Conservation (phyloP, 2,888 invertebrate genomes). For the Eupeodes luniger region DNA sequence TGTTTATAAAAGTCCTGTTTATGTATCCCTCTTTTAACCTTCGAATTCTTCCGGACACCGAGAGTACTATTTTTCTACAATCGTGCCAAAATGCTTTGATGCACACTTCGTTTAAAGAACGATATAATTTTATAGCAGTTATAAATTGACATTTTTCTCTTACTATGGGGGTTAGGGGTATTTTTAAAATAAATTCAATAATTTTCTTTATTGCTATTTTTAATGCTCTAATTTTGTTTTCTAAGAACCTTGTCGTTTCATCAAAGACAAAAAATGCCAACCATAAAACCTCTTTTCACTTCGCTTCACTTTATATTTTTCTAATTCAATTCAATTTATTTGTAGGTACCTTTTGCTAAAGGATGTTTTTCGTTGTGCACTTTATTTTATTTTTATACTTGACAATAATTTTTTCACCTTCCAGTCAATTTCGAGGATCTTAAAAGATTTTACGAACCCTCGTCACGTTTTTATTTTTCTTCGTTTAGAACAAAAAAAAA, state of each 20-base stretch:
- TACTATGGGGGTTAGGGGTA: too few relatives aligned
- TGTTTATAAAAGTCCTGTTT: too few relatives aligned
- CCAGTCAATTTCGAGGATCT: slow-evolving; percentile 26
- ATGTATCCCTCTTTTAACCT: too few relatives aligned
- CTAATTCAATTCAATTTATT: slow-evolving; percentile 36
- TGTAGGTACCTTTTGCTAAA: not conserved
- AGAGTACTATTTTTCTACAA: too few relatives aligned
- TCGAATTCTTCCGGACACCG: too few relatives aligned
- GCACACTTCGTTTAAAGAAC: too few relatives aligned
- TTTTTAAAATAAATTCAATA: not conserved
- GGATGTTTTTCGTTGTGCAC: not conserved
- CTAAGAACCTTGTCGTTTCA: not conserved
- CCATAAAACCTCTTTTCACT: slow-evolving; percentile 15
- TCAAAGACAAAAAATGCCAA: not conserved
- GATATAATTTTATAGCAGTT: too few relatives aligned
- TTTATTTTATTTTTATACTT: slow-evolving; percentile 23
- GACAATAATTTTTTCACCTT: slow-evolving; percentile 44
- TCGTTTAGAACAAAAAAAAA: not conserved
- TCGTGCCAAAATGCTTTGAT: too few relatives aligned
- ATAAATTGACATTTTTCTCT: too few relatives aligned
- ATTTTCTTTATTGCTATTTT: not conserved
- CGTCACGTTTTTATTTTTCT: slow-evolving; percentile 38
- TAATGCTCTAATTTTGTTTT: not conserved
- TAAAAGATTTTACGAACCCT: slow-evolving; percentile 45
- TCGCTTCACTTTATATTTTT: not conserved